Conservation (phyloP, 2,113 vertebrate species). For the Merops nubicus region DNA sequence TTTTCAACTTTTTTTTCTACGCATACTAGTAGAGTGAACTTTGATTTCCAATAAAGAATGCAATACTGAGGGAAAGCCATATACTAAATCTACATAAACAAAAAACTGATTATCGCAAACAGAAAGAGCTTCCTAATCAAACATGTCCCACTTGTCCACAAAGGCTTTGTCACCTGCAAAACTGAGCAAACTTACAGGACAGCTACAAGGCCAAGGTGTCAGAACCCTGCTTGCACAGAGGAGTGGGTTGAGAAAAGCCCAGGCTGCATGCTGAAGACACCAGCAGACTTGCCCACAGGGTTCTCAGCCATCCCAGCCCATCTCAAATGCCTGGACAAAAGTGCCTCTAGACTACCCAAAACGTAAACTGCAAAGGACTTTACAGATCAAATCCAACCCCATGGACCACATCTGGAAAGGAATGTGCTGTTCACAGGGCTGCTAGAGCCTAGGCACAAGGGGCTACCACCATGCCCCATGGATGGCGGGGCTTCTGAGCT, state of each 20-base stretch:
- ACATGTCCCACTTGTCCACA: not conserved
- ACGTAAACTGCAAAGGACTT: not conserved
- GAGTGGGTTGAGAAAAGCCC: rapidly evolving
- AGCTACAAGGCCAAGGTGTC: not conserved
- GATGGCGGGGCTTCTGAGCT: not conserved
- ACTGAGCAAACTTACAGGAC: rapidly evolving
- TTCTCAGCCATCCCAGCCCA: not conserved
- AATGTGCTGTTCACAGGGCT: not conserved
- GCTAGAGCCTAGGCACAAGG: not conserved
- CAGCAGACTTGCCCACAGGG: not conserved
- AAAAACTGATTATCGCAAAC: rapidly evolving
- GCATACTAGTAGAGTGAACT: not conserved
- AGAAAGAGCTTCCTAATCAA: not conserved
- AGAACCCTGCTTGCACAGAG: not conserved
- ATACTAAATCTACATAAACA: not conserved
- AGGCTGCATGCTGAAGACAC: not conserved
- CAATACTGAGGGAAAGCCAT: not conserved
- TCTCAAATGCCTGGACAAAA: not conserved
- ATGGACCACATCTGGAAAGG: not conserved
- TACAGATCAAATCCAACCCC: not conserved
- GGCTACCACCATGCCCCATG: not conserved
- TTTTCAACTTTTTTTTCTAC: not conserved
- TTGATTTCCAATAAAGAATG: not conserved
- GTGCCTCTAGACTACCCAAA: not conserved
- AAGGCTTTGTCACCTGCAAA: rapidly evolving